A percentile compares a stretch with the other conserved stretches of the same genome.
Conservation (phyloP, 2,113 vertebrate species). For the Varanus komodoensis region DNA sequence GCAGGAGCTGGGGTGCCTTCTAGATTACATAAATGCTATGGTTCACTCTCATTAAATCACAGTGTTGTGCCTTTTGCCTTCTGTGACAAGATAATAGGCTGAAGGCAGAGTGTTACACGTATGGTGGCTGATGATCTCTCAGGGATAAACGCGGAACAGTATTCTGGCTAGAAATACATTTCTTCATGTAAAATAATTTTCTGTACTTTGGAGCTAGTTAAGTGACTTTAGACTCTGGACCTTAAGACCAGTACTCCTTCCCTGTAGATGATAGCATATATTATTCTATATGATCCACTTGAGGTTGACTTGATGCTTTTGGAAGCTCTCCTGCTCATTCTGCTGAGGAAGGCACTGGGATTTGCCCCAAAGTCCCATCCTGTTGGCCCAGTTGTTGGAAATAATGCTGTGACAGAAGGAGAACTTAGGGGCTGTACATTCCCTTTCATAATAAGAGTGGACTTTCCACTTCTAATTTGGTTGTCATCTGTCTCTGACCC, state of each 20-base stretch:
- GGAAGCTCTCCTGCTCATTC: background rate
- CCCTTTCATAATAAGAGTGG: background rate
- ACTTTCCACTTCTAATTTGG: background rate
- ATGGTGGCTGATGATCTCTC: background rate
- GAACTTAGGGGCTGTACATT: too few species aligned
- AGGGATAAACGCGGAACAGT: slow-evolving; percentile 22
- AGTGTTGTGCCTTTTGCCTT: slow-evolving; percentile 40
- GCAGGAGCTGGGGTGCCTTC: slow-evolving; percentile 20
- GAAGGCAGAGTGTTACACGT: slow-evolving; percentile 24
- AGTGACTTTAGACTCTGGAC: background rate
- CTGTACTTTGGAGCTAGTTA: background rate
- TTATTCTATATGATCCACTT: background rate
- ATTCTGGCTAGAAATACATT: slow-evolving; percentile 22
- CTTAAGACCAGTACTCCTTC: background rate
- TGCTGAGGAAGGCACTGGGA: background rate
- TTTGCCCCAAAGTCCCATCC: background rate
- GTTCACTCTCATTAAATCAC: slow-evolving; percentile 49
- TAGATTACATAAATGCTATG: slow-evolving; percentile 33
- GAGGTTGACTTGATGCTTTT: background rate
- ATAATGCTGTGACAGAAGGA: background rate
- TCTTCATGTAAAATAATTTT: slow-evolving; percentile 1
- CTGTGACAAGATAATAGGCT: slow-evolving; percentile 39
- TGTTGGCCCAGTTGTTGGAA: background rate
- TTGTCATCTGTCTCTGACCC: background rate
- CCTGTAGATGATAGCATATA: background rate